Evolutionary conservation across 1,140 invertebrate genomes (phyloP).

Genomic region (Drosophila quadrilineata): DNA sequence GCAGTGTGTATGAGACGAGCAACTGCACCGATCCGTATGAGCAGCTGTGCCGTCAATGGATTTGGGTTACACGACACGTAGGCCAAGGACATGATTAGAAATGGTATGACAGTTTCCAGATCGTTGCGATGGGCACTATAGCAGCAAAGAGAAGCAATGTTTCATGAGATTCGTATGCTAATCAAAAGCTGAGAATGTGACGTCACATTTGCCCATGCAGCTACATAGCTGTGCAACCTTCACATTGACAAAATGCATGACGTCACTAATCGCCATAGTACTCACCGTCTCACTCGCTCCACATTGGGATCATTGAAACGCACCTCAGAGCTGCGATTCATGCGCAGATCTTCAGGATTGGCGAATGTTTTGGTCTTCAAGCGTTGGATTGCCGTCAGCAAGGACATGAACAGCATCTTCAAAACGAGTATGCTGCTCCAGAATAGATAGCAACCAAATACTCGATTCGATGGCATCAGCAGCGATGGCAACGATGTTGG

Average conservation of each 20-base stretch:
- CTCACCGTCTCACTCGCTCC: slow-evolving; percentile 62
- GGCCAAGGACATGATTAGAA: slow-evolving; percentile 83
- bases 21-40: slow-evolving; percentile 84
- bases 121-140: slow-evolving; percentile 87
- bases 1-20: slow-evolving; percentile 84
- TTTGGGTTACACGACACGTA: slow-evolving; percentile 84
- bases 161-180: background rate
- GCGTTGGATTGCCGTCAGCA: slow-evolving; percentile 81
- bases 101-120: slow-evolving; percentile 86
- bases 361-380: slow-evolving; percentile 77
- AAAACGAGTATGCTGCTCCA: slow-evolving; percentile 82
- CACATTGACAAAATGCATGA: background rate
- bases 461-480: slow-evolving; percentile 70
- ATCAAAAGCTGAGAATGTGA: background rate
- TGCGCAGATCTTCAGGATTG: slow-evolving; percentile 60
- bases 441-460: slow-evolving; percentile 82
- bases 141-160: slow-evolving; percentile 22
- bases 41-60: slow-evolving; percentile 81
- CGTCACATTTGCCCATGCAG: background rate
- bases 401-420: slow-evolving; percentile 83
- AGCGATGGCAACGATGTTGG: slow-evolving; percentile 6
- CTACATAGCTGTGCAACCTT: background rate
- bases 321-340: slow-evolving; percentile 42
- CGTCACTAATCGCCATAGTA: background rate
- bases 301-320: slow-evolving; percentile 59